These are phyloP conservation scores for Crenichthys baileyi DNA, from an alignment of 2,797 vertebrate genomes.

Conservation along the genomic window DNA sequence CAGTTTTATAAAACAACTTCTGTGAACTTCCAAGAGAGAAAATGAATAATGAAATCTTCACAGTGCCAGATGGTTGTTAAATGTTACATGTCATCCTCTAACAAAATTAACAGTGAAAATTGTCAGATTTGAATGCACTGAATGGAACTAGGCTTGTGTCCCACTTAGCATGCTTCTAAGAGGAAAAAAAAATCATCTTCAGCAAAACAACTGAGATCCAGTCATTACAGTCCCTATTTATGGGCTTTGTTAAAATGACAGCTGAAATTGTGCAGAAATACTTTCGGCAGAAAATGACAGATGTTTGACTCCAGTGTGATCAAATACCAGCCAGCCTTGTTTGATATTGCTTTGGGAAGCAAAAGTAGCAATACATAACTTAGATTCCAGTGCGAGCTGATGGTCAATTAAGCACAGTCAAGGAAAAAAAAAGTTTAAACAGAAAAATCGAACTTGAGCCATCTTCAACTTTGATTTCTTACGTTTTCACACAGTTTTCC, in stretches of 20 bases:
- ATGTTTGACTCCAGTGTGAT: constrained; percentile 35
- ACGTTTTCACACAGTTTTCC: neutral
- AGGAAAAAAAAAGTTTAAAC: neutral
- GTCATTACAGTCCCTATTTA: constrained; percentile 32
- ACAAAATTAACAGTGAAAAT: constrained; percentile 42
- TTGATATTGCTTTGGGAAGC: neutral
- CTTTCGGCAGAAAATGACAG: constrained; percentile 33
- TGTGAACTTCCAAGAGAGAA: constrained; percentile 37
- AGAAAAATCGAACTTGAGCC: neutral
- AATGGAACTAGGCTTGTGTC: constrained; percentile 7
- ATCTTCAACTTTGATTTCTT: neutral
- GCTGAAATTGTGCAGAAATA: constrained; percentile 43
- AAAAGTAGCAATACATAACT: constrained; percentile 10
- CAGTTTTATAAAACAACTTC: constrained; percentile 29
- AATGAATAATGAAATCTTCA: constrained; percentile 33
- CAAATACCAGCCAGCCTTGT: constrained; percentile 16
- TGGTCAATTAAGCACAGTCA: neutral
- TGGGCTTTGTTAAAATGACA: constrained; percentile 45
- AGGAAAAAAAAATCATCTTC: constrained; percentile 4
- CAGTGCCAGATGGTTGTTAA: constrained; percentile 56
- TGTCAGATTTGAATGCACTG: constrained; percentile 22
- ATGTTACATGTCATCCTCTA: constrained; percentile 53
- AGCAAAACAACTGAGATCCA: constrained; percentile 27
- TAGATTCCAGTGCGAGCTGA: neutral
- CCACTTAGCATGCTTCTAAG: constrained; percentile 15